phyloP scores from a whole-genome alignment of 2,797 vertebrate species.

The Pantherophis alleghaniensis region DNA sequence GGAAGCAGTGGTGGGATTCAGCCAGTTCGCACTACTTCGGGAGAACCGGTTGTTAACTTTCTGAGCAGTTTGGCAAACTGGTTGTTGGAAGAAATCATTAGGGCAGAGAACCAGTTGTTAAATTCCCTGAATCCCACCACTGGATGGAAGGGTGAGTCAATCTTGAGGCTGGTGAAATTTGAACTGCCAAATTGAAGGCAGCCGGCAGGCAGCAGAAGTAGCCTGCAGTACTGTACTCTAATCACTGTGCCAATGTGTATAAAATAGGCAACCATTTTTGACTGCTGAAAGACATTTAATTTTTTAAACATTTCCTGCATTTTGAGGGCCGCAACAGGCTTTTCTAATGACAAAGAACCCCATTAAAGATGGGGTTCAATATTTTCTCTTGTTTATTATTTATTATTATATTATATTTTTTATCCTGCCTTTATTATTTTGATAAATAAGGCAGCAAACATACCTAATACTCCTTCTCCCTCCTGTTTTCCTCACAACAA shows the following conservation, averaged over 20 bases:
- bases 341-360: not conserved
- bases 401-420: not conserved
- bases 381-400: not conserved
- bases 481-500: not conserved
- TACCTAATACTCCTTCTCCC: not conserved
- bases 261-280: not conserved
- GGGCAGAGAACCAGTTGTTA: too few relatives aligned
- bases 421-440: not conserved
- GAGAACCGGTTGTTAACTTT: too few relatives aligned
- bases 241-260: not conserved
- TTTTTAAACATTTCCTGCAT: not conserved
- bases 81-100: too few relatives aligned
- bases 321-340: not conserved
- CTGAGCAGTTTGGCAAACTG: too few relatives aligned
- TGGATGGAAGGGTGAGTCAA: too few relatives aligned
- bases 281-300: not conserved
- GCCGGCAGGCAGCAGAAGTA: too few relatives aligned
- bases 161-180: too few relatives aligned
- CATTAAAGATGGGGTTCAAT: not conserved
- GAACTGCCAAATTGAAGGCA: too few relatives aligned
- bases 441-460: not conserved
- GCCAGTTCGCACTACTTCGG: too few relatives aligned
- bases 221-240: too few relatives aligned
- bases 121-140: too few relatives aligned
- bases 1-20: too few relatives aligned